phyloP scores from a whole-genome alignment of 2,113 vertebrate genomes.

The Tamias sibiricus region DNA sequence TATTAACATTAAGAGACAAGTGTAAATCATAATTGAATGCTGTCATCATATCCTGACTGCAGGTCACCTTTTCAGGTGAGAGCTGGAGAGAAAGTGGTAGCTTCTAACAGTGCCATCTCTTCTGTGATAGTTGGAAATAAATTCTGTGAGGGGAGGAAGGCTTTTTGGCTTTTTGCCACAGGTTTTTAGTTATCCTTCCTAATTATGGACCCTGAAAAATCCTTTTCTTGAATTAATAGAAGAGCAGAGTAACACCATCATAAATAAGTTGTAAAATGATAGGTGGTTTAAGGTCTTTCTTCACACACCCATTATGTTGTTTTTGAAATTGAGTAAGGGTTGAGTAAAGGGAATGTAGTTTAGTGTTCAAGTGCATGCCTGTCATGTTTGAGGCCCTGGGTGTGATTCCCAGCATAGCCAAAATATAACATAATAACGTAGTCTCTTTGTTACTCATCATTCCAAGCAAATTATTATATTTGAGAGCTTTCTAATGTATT shows the following conservation, averaged over 20 bases:
- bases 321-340: conserved; percentile 51
- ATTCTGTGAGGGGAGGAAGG: background rate
- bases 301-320: background rate
- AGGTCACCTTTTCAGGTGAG: background rate
- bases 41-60: background rate
- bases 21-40: background rate
- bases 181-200: background rate
- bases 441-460: conserved; percentile 31
- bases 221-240: conserved; percentile 23
- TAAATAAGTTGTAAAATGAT: conserved; percentile 12
- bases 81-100: background rate
- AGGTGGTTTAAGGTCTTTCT: background rate
- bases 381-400: background rate
- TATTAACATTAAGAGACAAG: background rate
- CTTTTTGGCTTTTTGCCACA: background rate
- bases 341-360: too few species aligned
- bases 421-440: background rate
- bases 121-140: background rate
- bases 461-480: conserved; percentile 30
- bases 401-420: background rate
- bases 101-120: background rate
- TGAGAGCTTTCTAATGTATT: conserved; percentile 13
- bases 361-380: background rate
- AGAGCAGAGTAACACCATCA: background rate
- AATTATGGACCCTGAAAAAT: conserved; percentile 18